These are phyloP conservation scores for Callinectes sapidus DNA, from an alignment of 2,888 invertebrate genomes.

Conservation along the genomic window DNA sequence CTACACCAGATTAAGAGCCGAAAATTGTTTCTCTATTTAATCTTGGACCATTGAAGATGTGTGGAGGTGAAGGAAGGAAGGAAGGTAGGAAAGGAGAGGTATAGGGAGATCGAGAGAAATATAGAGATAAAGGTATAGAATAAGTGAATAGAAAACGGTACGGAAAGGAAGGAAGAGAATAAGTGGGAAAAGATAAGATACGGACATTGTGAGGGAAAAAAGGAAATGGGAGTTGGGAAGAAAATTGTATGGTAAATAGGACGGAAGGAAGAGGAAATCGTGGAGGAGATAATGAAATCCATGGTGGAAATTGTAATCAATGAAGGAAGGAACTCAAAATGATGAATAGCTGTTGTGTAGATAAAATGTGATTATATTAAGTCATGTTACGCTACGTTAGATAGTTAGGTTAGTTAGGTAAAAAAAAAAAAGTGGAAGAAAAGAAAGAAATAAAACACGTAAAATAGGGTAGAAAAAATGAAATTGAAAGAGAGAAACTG, in stretches of 20 bases:
- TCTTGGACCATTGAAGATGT: neutral
- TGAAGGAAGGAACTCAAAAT: neutral
- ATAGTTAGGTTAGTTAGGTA: neutral
- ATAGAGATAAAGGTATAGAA: neutral
- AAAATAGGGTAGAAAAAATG: neutral
- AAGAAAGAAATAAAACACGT: neutral
- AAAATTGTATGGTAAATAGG: neutral
- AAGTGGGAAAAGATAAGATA: neutral
- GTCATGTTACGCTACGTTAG: too few species aligned
- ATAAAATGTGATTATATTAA: too few species aligned
- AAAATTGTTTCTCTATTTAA: conserved; percentile 40
- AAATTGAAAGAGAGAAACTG: neutral
- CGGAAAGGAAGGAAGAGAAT: neutral
- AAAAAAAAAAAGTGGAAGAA: neutral
- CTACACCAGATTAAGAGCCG: conserved; percentile 35
- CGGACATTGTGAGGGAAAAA: neutral
- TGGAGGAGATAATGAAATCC: neutral
- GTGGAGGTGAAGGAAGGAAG: neutral
- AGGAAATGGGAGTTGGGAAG: neutral
- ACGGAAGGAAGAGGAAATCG: neutral
- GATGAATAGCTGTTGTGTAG: too few species aligned
- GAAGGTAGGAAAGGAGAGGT: neutral
- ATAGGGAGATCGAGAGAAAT: neutral
- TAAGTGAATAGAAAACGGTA: neutral
- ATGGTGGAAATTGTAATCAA: neutral